These are phyloP conservation scores for Cyclopterus lumpus DNA, from an alignment of 2,797 vertebrate genomes.

Conservation along the genomic window DNA sequence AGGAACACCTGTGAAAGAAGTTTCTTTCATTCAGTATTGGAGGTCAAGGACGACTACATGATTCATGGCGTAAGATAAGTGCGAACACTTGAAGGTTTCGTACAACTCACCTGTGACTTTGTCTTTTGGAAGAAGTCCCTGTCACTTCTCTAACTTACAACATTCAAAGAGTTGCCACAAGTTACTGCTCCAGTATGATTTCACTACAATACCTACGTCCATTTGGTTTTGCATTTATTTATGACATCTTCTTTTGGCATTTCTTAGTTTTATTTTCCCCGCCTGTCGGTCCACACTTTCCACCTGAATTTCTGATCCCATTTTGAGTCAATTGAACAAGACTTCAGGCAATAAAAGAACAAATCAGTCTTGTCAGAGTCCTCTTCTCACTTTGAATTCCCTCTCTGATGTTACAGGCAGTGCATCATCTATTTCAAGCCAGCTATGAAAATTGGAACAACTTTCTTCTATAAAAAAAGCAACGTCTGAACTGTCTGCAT, in stretches of 20 bases:
- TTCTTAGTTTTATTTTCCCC: slow-evolving; percentile 21
- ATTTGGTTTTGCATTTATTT: slow-evolving; percentile 7
- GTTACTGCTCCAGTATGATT: background rate
- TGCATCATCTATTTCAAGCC: slow-evolving; percentile 34
- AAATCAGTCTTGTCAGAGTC: slow-evolving; percentile 48
- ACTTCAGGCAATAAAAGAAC: slow-evolving; percentile 49
- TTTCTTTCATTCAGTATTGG: background rate
- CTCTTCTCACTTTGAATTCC: slow-evolving; percentile 52
- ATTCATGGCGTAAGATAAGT: slow-evolving; percentile 14
- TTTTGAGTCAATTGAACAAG: slow-evolving; percentile 52
- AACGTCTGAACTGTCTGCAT: background rate
- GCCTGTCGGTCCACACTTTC: slow-evolving; percentile 25
- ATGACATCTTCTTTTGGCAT: slow-evolving; percentile 27
- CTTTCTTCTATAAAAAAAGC: background rate
- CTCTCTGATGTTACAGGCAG: slow-evolving; percentile 20
- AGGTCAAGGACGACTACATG: background rate
- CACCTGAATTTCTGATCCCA: slow-evolving; percentile 34
- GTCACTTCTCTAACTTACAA: slow-evolving; percentile 3
- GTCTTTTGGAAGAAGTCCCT: slow-evolving; percentile 16
- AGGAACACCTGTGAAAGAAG: background rate
- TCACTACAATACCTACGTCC: background rate
- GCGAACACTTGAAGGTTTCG: slow-evolving; percentile 13
- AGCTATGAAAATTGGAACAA: slow-evolving; percentile 14
- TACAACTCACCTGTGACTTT: slow-evolving; percentile 22
- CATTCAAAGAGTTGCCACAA: background rate